phyloP scores from a whole-genome alignment of 2,113 vertebrate species.

The Proterorhinus semilunaris region DNA sequence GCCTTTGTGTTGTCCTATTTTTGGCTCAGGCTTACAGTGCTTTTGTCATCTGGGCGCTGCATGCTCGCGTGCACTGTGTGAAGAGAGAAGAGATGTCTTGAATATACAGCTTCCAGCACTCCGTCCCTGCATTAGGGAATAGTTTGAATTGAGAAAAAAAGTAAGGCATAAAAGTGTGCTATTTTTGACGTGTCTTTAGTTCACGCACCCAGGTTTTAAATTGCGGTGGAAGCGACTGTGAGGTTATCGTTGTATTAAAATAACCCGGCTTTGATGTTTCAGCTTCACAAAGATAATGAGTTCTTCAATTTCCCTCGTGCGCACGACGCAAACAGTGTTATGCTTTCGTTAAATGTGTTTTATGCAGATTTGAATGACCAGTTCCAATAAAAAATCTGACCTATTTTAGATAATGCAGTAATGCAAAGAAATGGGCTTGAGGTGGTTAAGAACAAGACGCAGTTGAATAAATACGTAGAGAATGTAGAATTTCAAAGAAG shows the following conservation, averaged over 20 bases:
- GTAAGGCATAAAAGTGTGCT: not conserved
- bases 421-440: not conserved
- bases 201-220: conserved; percentile 17
- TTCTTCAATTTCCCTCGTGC: conserved; percentile 13
- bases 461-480: not conserved
- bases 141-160: conserved; percentile 18
- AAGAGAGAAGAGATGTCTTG: conserved; percentile 30
- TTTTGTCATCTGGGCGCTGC: conserved; percentile 52
- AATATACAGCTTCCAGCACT: conserved; percentile 34
- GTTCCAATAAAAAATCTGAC: not conserved
- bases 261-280: conserved; percentile 46
- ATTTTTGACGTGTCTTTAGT: conserved; percentile 21
- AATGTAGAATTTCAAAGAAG: not conserved
- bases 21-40: conserved; percentile 40
- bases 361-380: not conserved
- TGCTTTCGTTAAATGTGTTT: conserved; percentile 13
- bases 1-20: conserved; percentile 28
- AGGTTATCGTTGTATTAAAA: conserved; percentile 36
- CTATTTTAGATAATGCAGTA: not conserved
- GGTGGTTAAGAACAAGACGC: not conserved
- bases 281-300: conserved; percentile 24
- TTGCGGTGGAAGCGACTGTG: conserved; percentile 19
- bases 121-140: conserved; percentile 14
- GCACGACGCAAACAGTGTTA: conserved; percentile 16
- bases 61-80: conserved; percentile 38